Percentiles rank a stretch among this genome's conserved stretches.
Conservation (phyloP, 2,888 invertebrate species). For the Cerastis rubricosa region DNA sequence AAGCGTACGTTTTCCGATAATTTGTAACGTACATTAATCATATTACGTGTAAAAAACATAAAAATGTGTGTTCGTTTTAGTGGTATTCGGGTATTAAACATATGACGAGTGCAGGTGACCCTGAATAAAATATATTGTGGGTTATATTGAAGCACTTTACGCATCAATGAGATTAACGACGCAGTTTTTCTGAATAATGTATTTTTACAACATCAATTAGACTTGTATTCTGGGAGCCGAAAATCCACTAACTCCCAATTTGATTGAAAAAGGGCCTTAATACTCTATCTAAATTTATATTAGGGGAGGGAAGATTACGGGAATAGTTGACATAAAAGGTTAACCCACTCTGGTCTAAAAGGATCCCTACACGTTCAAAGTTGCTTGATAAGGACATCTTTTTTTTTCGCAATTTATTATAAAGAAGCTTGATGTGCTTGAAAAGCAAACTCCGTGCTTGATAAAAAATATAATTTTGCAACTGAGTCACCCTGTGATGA, state of each 20-base stretch:
- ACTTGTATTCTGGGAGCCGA: conserved; percentile 13
- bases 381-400: no score
- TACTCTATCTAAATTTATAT: conserved; percentile 26
- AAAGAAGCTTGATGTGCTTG: not conserved
- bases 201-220: conserved; percentile 14
- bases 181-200: conserved; percentile 11
- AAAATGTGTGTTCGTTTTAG: conserved; percentile 8
- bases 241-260: conserved; percentile 13
- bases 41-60: conserved; percentile 15
- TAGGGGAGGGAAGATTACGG: conserved; percentile 5
- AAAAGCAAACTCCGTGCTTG: not conserved
- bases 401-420: not conserved
- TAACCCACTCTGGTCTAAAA: not conserved
- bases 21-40: conserved; percentile 22
- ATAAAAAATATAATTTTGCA: not conserved
- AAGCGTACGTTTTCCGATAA: conserved; percentile 64
- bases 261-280: conserved; percentile 3
- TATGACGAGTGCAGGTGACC: conserved; percentile 25
- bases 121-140: conserved; percentile 25
- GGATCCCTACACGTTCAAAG: not conserved
- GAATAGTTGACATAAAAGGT: conserved; percentile 9
- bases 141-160: conserved; percentile 26
- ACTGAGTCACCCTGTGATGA: no score
- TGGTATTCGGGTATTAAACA: conserved; percentile 12
- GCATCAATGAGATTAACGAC: conserved; percentile 24